Base-by-base conservation (phyloP, 2,888 invertebrate genomes). In the Apeira syringaria region DNA sequence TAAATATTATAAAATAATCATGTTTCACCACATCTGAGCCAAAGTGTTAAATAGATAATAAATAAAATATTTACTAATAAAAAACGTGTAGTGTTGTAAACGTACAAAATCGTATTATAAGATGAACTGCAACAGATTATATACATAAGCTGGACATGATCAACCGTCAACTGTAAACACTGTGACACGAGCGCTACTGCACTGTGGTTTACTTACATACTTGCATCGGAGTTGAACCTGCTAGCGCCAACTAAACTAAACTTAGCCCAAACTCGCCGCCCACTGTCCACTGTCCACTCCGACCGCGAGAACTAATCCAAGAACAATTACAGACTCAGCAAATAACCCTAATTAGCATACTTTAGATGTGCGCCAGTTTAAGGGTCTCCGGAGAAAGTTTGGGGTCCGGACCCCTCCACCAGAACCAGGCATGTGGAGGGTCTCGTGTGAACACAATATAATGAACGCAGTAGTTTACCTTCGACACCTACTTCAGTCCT, bases 341-440 rank as follows among this genome's bases (percentile, higher is more conserved):
- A 47, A 44, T 44, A 50, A 18, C 34, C 12, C 12, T 49, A 37
- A 54, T 52, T 52, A 54, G 47, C 54, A 54, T 49, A 40, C 45
- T 42, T 42, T 25, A 24, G 36, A 24, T 18, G 34, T 20, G 2
- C 5, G 20, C 7, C 20, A 7, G 20, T 7, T 2, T 7, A 7
- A 7, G 20, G 17, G 29, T 18, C 33, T 13, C 33, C 34, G 37
- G 28, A 36, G 25, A 32, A 45, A 47, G 42, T 50, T 47, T 46
- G 28, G 40, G 41, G 41, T 20, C 22, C 22, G 8, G 8, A 27
- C 42, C 35, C 26, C 35, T 17, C 24, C 2, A 4, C n/a, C n/a
- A n/a, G n/a, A n/a, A n/a, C n/a, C 12, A 20, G 13, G 32, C 4
- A 24, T 41, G 25, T 25, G 3, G 29, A 11, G 29, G 10, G 35